These are phyloP conservation scores for Littorina saxatilis DNA, from an alignment of 1,140 invertebrate genomes.

Conservation along the genomic window DNA sequence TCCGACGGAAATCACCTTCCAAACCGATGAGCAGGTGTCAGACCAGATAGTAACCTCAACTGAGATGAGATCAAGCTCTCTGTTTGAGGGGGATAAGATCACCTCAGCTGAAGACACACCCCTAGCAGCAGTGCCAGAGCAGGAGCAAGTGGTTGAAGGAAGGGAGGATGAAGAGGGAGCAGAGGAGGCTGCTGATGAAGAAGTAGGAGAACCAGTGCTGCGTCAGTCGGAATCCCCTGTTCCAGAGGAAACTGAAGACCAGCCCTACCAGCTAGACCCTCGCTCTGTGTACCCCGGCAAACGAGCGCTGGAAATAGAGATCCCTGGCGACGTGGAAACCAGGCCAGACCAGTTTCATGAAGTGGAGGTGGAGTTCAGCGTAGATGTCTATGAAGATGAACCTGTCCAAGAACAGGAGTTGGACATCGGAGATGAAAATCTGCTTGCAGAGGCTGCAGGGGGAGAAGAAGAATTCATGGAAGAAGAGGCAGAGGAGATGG, in stretches of 20 bases:
- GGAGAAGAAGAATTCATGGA: conserved; percentile 46
- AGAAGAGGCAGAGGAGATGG: conserved; percentile 51
- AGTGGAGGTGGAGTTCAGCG: conserved; percentile 25
- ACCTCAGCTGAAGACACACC: conserved; percentile 13
- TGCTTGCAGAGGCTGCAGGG: conserved; percentile 40
- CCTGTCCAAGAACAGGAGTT: conserved; percentile 37
- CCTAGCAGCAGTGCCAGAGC: conserved; percentile 17
- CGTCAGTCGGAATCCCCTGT: conserved; percentile 32
- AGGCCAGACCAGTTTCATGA: conserved; percentile 31
- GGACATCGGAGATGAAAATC: conserved; percentile 23
- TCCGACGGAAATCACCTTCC: conserved; percentile 43
- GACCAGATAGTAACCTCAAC: conserved; percentile 43
- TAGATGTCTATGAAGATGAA: conserved; percentile 47
- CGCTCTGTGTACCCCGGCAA: conserved; percentile 64
- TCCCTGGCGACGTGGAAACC: neutral
- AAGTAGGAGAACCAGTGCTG: conserved; percentile 9
- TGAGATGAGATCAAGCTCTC: conserved; percentile 28
- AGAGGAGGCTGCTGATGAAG: conserved; percentile 16
- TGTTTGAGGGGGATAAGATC: conserved; percentile 20
- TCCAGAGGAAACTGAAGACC: conserved; percentile 43
- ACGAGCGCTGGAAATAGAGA: conserved; percentile 57
- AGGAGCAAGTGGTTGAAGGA: conserved; percentile 11
- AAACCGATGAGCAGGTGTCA: conserved; percentile 51
- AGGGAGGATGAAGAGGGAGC: conserved; percentile 30
- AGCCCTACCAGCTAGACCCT: conserved; percentile 45